These are phyloP conservation scores for Lamellibrachia satsuma DNA, from an alignment of 2,888 invertebrate species.

Conservation along the genomic window DNA sequence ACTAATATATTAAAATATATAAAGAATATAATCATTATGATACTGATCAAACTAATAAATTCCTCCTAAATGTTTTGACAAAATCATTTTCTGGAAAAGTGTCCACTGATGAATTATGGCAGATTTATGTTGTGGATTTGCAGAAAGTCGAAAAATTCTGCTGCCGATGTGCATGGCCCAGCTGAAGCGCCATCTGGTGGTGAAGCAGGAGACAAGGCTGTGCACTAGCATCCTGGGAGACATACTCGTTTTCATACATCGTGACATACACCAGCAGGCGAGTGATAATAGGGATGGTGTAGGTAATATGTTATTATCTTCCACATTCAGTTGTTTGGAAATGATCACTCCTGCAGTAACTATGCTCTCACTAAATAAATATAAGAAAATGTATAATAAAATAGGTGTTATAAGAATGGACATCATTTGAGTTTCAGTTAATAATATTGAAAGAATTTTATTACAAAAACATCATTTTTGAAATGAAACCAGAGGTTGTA, in stretches of 20 bases:
- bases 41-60: background rate
- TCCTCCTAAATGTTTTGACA: background rate
- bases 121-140: slow-evolving; percentile 26
- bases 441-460: background rate
- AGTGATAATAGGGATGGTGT: background rate
- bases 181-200: slow-evolving; percentile 81
- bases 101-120: background rate
- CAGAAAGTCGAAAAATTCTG: slow-evolving; percentile 85
- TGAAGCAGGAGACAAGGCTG: slow-evolving; percentile 82
- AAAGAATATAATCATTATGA: background rate
- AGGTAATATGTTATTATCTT: no score
- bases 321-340: no score
- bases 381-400: no score
- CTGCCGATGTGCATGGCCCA: slow-evolving; percentile 86
- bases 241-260: slow-evolving; percentile 76
- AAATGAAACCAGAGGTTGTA: background rate
- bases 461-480: background rate
- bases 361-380: no score
- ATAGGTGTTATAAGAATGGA: no score
- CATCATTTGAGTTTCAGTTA: no score
- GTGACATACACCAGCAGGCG: slow-evolving; percentile 17
- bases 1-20: background rate
- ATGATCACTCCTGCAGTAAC: no score
- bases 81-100: background rate
- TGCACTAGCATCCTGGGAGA: slow-evolving; percentile 89